Base-by-base conservation (phyloP, 2,113 vertebrate species). In the Cyanoramphus novaezelandiae region DNA sequence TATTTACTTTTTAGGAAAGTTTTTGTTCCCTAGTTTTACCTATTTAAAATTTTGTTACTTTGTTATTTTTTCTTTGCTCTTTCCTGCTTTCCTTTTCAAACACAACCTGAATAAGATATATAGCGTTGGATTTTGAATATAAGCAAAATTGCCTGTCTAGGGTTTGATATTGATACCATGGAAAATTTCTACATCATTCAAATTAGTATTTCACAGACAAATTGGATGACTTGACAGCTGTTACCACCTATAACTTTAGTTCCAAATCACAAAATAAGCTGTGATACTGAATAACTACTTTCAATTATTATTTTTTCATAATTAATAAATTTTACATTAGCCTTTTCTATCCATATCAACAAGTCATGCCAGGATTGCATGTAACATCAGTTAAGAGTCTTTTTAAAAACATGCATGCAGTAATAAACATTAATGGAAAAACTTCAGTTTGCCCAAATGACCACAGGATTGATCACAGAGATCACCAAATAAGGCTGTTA, bases 401-500 rank as follows among this genome's bases (percentile, higher is more conserved):
- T 49, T 28, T 71, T 28, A 4, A 43, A 49, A 60, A 43, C 8
- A 60, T 1, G 7, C 5, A 41, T 21, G 49, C 4, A 53, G 11
- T 67, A 50, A 72, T 37, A 10, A 57, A 35, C 11, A 24, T 3
- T 21, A 0, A 23, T 16, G 4, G 53, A 24, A 28, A 60, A 80
- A 53, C 8, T 29, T 47, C 7, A 24, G 5, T 44, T 83, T 52
- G 50, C 39, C 37, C 18, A 55, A 43, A 12, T 4, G 19, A 59
- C 10, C n/a, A 27, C 20, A 39, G 17, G 27, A 18, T 8, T 14
- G 18, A 43, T 19, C 14, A 35, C 33, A 16, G 43, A 62, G 46
- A 7, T 47, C 59, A 65, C 4, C 25, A 27, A 68, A 39, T 1
- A 9, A 62, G 2, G 6, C 3, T 13, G 11, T 0, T 67, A 17